Conservation (phyloP, 2,113 vertebrate species). For the Corapipo altera region DNA sequence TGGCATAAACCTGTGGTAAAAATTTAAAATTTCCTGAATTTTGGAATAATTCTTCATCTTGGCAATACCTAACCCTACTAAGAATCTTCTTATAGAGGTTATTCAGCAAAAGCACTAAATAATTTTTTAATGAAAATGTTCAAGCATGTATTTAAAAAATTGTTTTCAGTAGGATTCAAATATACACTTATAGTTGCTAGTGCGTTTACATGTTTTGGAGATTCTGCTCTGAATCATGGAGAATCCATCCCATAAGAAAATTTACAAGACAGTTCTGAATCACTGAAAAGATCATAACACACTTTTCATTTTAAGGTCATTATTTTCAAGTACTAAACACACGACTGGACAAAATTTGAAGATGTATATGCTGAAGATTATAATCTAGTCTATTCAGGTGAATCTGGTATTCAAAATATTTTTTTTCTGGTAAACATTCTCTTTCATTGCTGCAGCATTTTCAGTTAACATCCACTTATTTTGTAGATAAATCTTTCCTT, state of each 20-base stretch:
- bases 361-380: rapidly evolving
- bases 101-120: not conserved
- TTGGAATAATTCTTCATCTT: not conserved
- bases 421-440: not conserved
- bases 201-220: not conserved
- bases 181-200: rapidly evolving
- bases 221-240: not conserved
- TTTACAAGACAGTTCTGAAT: not conserved
- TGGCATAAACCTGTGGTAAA: not conserved
- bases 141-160: not conserved
- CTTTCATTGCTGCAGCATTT: not conserved
- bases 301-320: not conserved
- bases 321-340: not conserved
- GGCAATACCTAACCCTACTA: not conserved
- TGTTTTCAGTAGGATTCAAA: not conserved
- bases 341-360: not conserved
- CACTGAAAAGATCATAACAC: not conserved
- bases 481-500: constrained; percentile 23
- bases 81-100: not conserved
- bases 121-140: not conserved
- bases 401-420: not conserved
- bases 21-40: not conserved
- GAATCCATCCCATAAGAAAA: not conserved
- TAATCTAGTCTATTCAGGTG: not conserved
- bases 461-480: not conserved